Evolutionary conservation across 2,797 vertebrate genomes (phyloP).

Genomic region (Gymnodraco acuticeps): DNA sequence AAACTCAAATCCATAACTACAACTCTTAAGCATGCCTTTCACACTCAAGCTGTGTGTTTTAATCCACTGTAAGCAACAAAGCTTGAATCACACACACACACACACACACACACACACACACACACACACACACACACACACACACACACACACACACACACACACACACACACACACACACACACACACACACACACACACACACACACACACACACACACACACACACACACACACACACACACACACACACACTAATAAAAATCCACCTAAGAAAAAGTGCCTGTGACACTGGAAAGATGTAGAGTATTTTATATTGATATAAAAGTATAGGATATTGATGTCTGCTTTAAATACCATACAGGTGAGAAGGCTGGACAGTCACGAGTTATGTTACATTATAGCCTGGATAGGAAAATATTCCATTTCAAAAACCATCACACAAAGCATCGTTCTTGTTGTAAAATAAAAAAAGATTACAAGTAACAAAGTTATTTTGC

Average conservation of each 20-base stretch:
- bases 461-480: background rate
- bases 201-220: no score
- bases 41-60: conserved; percentile 10
- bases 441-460: background rate
- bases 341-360: conserved; percentile 37
- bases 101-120: no score
- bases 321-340: conserved; percentile 35
- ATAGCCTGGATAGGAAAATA: background rate
- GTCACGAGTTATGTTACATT: conserved; percentile 23
- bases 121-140: no score
- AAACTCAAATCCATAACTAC: conserved; percentile 15
- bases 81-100: no score
- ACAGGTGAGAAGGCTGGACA: conserved; percentile 28
- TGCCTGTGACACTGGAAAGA: no score
- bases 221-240: no score
- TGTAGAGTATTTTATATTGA: no score
- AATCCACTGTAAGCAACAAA: conserved; percentile 1
- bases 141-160: no score
- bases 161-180: no score
- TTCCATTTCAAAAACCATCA: background rate
- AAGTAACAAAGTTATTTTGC: background rate
- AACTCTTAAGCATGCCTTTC: conserved; percentile 8
- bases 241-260: conserved; percentile 6
- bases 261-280: no score
- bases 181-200: no score